Conservation (phyloP, 2,888 invertebrate genomes). For the Drosophila algonquin region DNA sequence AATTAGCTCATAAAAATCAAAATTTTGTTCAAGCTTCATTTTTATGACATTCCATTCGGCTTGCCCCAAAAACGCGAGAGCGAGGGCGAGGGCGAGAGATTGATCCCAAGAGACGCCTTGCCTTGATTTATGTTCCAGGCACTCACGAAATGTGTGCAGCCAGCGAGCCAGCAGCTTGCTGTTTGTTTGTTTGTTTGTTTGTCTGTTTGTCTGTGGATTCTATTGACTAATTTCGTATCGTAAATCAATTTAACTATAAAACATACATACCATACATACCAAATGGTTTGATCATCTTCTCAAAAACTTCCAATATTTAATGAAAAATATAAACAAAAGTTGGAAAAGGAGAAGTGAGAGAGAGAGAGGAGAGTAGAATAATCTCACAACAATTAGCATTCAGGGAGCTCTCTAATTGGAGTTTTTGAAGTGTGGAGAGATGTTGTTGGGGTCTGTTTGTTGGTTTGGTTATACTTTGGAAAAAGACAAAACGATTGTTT, state of each 20-base stretch:
- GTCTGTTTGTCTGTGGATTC: constrained; percentile 32
- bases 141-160: constrained; percentile 18
- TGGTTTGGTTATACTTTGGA: not conserved
- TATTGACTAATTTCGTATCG: constrained; percentile 75
- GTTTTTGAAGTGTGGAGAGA: not conserved
- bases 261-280: constrained; percentile 13
- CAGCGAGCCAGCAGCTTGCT: constrained; percentile 21
- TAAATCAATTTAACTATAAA: constrained; percentile 76
- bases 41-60: constrained; percentile 52
- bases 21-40: constrained; percentile 67
- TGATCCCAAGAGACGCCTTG: constrained; percentile 54
- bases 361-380: not conserved
- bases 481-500: not conserved
- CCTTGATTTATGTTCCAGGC: constrained; percentile 72
- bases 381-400: constrained; percentile 37
- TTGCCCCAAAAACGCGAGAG: not conserved
- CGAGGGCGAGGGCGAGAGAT: constrained; percentile 30
- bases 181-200: constrained; percentile 57
- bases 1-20: constrained; percentile 78
- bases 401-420: not conserved
- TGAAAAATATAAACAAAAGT: constrained; percentile 55
- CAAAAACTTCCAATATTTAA: constrained; percentile 46
- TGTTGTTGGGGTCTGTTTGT: not conserved
- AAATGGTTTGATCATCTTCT: constrained; percentile 56
- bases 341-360: not conserved